phyloP scores from a whole-genome alignment of 53 echinoderm and acorn worm genomes.

The Holothuria scabra region DNA sequence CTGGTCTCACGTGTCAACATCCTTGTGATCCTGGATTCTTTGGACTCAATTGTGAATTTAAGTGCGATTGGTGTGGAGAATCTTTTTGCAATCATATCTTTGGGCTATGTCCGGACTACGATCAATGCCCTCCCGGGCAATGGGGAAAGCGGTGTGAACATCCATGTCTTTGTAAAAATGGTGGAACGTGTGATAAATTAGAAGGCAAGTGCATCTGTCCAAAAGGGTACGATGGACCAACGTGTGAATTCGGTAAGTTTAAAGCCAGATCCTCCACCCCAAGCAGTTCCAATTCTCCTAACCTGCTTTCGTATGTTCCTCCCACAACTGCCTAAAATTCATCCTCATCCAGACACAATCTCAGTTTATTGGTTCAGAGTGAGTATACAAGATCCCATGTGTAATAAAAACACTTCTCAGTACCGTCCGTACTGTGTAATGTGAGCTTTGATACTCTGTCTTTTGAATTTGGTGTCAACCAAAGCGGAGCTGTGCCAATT shows the following conservation, averaged over 20 bases:
- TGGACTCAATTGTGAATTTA: slow-evolving; percentile 11
- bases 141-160: slow-evolving; percentile 63
- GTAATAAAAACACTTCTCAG: no score
- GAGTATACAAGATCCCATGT: no score
- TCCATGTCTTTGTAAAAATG: slow-evolving; percentile 70
- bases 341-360: no score
- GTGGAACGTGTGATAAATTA: slow-evolving; percentile 55
- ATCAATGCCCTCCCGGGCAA: slow-evolving; percentile 42
- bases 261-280: no score
- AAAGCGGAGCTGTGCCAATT: no score
- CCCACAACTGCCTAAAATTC: no score
- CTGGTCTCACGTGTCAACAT: slow-evolving; percentile 48
- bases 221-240: slow-evolving; percentile 55
- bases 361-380: no score
- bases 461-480: no score
- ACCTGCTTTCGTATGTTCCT: no score
- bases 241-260: slow-evolving; percentile 65
- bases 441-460: no score
- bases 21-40: slow-evolving; percentile 59
- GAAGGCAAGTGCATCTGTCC: slow-evolving; percentile 72
- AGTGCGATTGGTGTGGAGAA: slow-evolving; percentile 24
- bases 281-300: no score
- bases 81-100: slow-evolving; percentile 16
- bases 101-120: slow-evolving; percentile 18
- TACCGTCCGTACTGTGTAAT: no score